Base-by-base conservation (phyloP, 2,113 vertebrate species). In the Etheostoma cragini region DNA sequence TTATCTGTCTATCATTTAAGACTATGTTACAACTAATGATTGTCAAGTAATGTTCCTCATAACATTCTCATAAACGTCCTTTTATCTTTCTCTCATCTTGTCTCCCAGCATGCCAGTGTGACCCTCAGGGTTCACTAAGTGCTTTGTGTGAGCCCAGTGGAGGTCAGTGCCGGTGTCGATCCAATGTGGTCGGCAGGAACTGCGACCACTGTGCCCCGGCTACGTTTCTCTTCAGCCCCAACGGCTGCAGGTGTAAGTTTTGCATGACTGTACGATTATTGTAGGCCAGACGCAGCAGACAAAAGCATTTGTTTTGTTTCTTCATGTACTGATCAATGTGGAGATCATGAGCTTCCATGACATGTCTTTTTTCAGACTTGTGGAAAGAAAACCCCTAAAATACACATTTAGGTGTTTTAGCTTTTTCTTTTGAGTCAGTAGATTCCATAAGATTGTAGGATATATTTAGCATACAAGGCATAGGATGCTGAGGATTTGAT, bases 101-200 rank as follows among this genome's bases (percentile, higher is more conserved):
- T 64, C 45, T 58, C 63, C 46, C 91, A 99, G 98, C 95, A 1
- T 99, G 98, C 84, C 94, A 96, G 78, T 99, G 98, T 62, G 96
- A 99, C 89, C 97, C 95, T 0, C 97, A 96, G 87, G 98, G 98
- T n/a, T 98, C 98, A 0, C 81, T 98, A 66, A 99, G 98, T 81
- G 92, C 95, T 0, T 93, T 99, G 66, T 99, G 98, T 0, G 94
- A 99, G 53, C 80, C 96, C 67, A 97, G 65, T 0, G 97, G 98
- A 63, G 98, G 98, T 57, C 97, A 98, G 87, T 99, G 98, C 81
- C 94, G 87, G n/a, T 99, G 98, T 84, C 96, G 96, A 13, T 94
- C 96, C 24, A 98, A 96, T 0, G 94, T 99, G 0, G 94, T 96
- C 0, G 97, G 98, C 70, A 96, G 96, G 80, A 97, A 95, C 80